These are phyloP conservation scores for Pagrus major DNA, from an alignment of 2,113 vertebrate genomes.

Conservation along the genomic window DNA sequence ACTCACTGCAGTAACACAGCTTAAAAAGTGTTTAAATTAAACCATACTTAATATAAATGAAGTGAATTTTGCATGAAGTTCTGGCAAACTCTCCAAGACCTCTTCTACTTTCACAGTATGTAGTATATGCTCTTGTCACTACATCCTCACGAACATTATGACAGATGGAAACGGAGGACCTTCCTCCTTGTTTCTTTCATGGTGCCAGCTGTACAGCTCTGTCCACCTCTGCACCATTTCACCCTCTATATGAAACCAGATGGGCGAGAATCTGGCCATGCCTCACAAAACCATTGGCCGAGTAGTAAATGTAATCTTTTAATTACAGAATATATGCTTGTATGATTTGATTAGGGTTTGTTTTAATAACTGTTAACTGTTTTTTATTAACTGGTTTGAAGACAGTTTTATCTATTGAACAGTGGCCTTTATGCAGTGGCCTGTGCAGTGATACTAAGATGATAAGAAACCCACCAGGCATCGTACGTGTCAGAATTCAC, in stretches of 20 bases:
- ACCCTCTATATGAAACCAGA: slow-evolving; percentile 15
- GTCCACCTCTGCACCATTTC: slow-evolving; percentile 3
- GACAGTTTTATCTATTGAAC: slow-evolving; percentile 3
- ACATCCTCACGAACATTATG: background rate
- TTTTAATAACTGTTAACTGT: slow-evolving; percentile 20
- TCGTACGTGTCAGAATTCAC: no score
- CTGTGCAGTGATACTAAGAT: background rate
- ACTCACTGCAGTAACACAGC: background rate
- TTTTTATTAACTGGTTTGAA: slow-evolving; percentile 22
- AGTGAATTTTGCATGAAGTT: slow-evolving; percentile 9
- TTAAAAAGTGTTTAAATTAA: background rate
- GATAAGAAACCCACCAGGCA: no score
- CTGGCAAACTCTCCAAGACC: background rate
- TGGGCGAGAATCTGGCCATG: slow-evolving; percentile 8
- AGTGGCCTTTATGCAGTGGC: background rate
- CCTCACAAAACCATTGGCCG: slow-evolving; percentile 17
- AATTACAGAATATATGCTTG: slow-evolving; percentile 23
- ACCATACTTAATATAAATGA: slow-evolving; percentile 1
- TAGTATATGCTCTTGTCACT: background rate
- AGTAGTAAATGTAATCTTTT: slow-evolving; percentile 25
- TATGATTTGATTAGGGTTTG: slow-evolving; percentile 16
- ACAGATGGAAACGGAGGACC: background rate
- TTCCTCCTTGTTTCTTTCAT: background rate
- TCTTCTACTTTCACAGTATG: background rate
- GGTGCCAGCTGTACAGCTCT: background rate